Evolutionary conservation across 1,140 invertebrate genomes (phyloP).

Genomic region (Proales similis): DNA sequence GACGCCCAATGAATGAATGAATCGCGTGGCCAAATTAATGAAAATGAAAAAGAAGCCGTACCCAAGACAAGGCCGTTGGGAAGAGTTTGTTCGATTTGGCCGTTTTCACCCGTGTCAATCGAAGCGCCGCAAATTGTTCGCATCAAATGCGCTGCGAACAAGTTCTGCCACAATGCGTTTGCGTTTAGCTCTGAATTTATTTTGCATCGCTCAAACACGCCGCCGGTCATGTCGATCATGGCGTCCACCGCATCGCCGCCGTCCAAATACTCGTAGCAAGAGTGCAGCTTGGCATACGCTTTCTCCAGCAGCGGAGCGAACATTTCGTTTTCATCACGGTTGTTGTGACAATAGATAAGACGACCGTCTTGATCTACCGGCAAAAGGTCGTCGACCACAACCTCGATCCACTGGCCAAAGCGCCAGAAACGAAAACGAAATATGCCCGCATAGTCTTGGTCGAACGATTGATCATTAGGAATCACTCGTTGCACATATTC

Average conservation of each 20-base stretch:
- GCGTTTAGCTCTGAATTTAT: slow-evolving; percentile 47
- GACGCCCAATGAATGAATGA: no score
- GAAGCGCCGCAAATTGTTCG: no score
- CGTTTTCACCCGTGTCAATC: no score
- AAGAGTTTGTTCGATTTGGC: no score
- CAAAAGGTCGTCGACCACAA: slow-evolving; percentile 55
- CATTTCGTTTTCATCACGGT: slow-evolving; percentile 52
- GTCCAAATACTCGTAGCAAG: slow-evolving; percentile 48
- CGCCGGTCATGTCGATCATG: slow-evolving; percentile 57
- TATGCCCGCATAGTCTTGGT: slow-evolving; percentile 41
- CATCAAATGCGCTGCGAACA: no score
- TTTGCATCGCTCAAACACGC: slow-evolving; percentile 55
- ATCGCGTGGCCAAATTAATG: no score
- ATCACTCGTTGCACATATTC: slow-evolving; percentile 8
- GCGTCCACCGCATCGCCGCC: slow-evolving; percentile 56
- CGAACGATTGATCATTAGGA: slow-evolving; percentile 29
- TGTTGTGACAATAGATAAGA: slow-evolving; percentile 51
- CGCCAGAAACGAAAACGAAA: slow-evolving; percentile 55
- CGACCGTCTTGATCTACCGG: slow-evolving; percentile 42
- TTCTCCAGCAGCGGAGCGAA: slow-evolving; percentile 57
- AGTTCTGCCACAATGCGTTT: slow-evolving; percentile 45
- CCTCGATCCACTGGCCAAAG: slow-evolving; percentile 54
- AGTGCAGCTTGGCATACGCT: slow-evolving; percentile 54
- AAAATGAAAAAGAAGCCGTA: no score
- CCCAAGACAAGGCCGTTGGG: no score